These are phyloP conservation scores for Lacanobia wlatinum DNA, from an alignment of 2,888 invertebrate genomes.

Conservation along the genomic window DNA sequence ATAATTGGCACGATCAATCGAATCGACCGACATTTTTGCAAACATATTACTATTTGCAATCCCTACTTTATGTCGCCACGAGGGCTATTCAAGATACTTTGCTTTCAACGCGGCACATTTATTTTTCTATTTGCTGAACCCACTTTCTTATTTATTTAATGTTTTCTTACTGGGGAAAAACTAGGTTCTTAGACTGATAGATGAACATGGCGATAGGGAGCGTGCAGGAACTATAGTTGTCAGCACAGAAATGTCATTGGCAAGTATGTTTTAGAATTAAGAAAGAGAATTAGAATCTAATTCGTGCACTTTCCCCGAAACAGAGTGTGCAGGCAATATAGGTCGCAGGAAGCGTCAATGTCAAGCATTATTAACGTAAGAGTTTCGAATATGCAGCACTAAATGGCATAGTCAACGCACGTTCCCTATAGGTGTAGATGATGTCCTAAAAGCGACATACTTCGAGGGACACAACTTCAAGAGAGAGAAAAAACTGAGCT, in stretches of 20 bases:
- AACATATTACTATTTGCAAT: constrained; percentile 1
- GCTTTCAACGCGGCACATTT: background rate
- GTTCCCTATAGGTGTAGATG: constrained; percentile 2
- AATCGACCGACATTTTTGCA: constrained; percentile 14
- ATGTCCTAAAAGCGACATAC: constrained; percentile 10
- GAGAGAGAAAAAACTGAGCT: too few relatives aligned
- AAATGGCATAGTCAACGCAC: too few relatives aligned
- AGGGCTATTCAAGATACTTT: background rate
- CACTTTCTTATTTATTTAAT: constrained; percentile 6
- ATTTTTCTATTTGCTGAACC: constrained; percentile 18
- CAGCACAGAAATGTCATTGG: too few relatives aligned
- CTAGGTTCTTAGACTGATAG: background rate
- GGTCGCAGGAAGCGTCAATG: too few relatives aligned
- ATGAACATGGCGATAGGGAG: background rate
- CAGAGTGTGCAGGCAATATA: too few relatives aligned
- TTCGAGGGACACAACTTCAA: background rate
- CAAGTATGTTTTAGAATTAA: too few relatives aligned
- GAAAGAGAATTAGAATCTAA: too few relatives aligned
- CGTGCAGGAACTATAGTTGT: too few relatives aligned
- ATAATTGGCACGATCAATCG: constrained; percentile 2
- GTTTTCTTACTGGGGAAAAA: background rate
- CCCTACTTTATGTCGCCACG: background rate
- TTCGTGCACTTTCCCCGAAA: too few relatives aligned
- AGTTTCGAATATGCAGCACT: too few relatives aligned
- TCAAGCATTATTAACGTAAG: too few relatives aligned